Conservation (phyloP, 2,888 invertebrate genomes). For the Arge pagana region DNA sequence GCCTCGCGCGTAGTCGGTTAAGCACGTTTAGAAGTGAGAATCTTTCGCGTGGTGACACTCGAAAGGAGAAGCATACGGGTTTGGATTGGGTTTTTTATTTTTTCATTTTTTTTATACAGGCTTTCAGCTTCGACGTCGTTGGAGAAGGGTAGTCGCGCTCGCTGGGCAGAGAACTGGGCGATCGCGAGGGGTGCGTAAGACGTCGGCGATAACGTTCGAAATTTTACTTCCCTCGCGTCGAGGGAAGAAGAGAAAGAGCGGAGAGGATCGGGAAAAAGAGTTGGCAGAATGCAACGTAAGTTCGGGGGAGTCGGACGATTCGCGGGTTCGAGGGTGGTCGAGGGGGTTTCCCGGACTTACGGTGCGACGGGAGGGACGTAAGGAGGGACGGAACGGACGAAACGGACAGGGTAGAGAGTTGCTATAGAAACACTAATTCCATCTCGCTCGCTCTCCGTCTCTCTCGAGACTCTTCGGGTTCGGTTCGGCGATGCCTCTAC, state of each 20-base stretch:
- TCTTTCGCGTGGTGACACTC: too few species aligned
- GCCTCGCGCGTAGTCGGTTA: too few species aligned
- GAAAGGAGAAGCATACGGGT: too few species aligned
- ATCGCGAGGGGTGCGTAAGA: too few species aligned
- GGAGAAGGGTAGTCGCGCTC: too few species aligned
- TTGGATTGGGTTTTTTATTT: too few species aligned
- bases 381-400: constrained; percentile 33
- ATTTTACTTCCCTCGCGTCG: not conserved
- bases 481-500: constrained; percentile 5
- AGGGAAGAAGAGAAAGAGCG: not conserved
- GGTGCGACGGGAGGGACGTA: constrained; percentile 34
- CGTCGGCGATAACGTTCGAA: too few species aligned
- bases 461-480: constrained; percentile 41
- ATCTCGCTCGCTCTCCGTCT: constrained; percentile 40
- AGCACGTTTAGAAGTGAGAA: too few species aligned
- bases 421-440: constrained; percentile 70
- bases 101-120: too few species aligned
- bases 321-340: constrained; percentile 28
- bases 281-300: constrained; percentile 19
- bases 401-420: constrained; percentile 59
- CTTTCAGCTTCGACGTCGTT: too few species aligned
- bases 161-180: too few species aligned
- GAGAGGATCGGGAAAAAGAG: constrained; percentile 15
- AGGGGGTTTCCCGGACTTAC: constrained; percentile 23
- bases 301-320: constrained; percentile 10